Conservation (phyloP, 2,888 invertebrate genomes). For the Melanophora roralis region DNA sequence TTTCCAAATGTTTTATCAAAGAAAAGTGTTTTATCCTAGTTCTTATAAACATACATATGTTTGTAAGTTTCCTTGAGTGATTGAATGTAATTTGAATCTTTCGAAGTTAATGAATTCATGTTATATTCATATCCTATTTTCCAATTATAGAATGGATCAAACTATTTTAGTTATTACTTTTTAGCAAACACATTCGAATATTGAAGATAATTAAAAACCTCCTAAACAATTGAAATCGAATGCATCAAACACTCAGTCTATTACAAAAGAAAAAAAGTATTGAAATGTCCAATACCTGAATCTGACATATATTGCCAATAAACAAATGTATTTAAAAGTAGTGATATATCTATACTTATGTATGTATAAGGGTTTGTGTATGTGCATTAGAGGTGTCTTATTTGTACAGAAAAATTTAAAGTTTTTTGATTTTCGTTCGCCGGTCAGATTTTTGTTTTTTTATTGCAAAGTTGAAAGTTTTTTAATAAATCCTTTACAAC, state of each 20-base stretch:
- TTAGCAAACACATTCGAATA: slow-evolving; percentile 17
- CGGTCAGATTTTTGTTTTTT: too few relatives aligned
- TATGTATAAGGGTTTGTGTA: too few relatives aligned
- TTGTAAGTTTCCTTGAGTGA: slow-evolving; percentile 12
- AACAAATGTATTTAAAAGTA: slow-evolving; percentile 19
- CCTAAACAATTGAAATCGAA: slow-evolving; percentile 33
- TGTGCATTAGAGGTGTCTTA: too few relatives aligned
- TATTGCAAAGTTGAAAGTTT: too few relatives aligned
- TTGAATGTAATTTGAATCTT: slow-evolving; percentile 23
- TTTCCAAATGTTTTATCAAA: too few relatives aligned
- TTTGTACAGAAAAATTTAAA: too few relatives aligned
- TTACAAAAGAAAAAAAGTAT: neutral
- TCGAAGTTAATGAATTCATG: too few relatives aligned
- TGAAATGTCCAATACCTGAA: slow-evolving; percentile 44
- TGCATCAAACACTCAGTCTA: slow-evolving; percentile 39
- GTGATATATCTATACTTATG: neutral
- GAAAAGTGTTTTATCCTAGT: too few relatives aligned
- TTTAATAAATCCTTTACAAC: too few relatives aligned
- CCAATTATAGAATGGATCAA: slow-evolving; percentile 31
- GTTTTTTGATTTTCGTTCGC: too few relatives aligned
- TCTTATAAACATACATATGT: too few relatives aligned
- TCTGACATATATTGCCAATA: slow-evolving; percentile 56
- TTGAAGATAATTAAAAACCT: slow-evolving; percentile 43
- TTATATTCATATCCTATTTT: neutral
- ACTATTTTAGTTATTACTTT: neutral